phyloP scores from a whole-genome alignment of 2,797 vertebrate genomes.

The Cyclopterus lumpus region DNA sequence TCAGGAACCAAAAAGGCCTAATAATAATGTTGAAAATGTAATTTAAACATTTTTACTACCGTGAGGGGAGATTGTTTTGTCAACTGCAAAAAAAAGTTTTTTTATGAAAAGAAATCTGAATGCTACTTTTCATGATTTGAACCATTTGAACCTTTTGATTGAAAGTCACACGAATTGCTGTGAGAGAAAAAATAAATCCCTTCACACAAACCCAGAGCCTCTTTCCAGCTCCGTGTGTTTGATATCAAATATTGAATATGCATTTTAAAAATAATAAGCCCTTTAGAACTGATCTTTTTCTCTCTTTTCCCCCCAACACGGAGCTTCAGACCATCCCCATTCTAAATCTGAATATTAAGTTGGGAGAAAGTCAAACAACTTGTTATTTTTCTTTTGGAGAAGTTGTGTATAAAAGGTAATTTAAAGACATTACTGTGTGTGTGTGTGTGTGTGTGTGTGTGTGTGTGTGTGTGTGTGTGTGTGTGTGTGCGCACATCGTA shows the following conservation, averaged over 20 bases:
- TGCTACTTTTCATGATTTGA: neutral
- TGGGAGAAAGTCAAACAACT: constrained; percentile 35
- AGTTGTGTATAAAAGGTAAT: constrained; percentile 50
- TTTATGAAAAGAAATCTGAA: neutral
- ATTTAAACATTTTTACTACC: neutral
- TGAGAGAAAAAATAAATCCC: constrained; percentile 25
- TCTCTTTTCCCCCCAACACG: neutral
- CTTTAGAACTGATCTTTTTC: neutral
- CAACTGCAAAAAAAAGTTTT: neutral
- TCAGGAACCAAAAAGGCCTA: neutral
- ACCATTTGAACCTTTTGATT: neutral
- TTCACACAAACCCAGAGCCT: constrained; percentile 4
- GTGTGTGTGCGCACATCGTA: neutral
- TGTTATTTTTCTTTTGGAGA: constrained; percentile 15
- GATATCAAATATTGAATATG: constrained; percentile 36
- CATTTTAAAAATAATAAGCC: neutral
- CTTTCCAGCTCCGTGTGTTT: constrained; percentile 21
- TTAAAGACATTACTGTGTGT: constrained; percentile 9
- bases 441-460: constrained; percentile 7
- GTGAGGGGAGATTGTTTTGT: constrained; percentile 4
- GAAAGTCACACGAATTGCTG: constrained; percentile 17
- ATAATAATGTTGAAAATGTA: neutral
- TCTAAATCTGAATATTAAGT: constrained; percentile 45
- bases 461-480: constrained; percentile 20
- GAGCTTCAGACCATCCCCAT: constrained; percentile 15